A percentile compares a stretch with the other conserved stretches of the same genome.
phyloP scores from a whole-genome alignment of 2,888 invertebrate species.

The Cosmorhoe ocellata region DNA sequence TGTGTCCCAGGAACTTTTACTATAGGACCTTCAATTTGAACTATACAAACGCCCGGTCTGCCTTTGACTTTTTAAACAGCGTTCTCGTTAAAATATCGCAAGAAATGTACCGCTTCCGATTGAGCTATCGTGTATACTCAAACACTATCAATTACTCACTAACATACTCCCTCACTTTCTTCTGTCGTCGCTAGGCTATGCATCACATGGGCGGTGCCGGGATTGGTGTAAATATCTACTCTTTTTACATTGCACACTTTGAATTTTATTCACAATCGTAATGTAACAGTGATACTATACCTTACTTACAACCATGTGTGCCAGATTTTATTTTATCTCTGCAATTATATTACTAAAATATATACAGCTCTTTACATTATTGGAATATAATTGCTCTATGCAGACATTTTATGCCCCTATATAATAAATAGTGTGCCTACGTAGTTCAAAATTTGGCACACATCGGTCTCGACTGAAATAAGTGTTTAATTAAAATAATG shows the following conservation, averaged over 20 bases:
- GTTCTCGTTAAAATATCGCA: background rate
- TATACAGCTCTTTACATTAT: too few species aligned
- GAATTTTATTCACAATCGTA: conserved; percentile 53
- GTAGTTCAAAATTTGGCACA: conserved; percentile 29
- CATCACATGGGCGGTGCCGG: conserved; percentile 95
- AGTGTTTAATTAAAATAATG: conserved; percentile 36
- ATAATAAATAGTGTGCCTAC: background rate
- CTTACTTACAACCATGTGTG: conserved; percentile 39
- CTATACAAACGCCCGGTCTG: too few species aligned
- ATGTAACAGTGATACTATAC: conserved; percentile 32
- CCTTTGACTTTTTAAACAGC: too few species aligned
- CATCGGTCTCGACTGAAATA: conserved; percentile 47
- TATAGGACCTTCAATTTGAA: too few species aligned
- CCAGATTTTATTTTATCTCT: conserved; percentile 39
- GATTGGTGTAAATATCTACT: conserved; percentile 91
- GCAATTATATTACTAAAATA: background rate
- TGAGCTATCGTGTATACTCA: conserved; percentile 6
- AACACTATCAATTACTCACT: conserved; percentile 51
- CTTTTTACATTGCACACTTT: conserved; percentile 77
- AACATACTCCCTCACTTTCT: conserved; percentile 67
- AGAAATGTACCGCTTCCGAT: conserved; percentile 13
- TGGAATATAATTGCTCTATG: too few species aligned
- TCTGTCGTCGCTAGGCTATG: conserved; percentile 88
- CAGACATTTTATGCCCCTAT: too few species aligned
- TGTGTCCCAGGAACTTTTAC: too few species aligned